Conservation (phyloP, 2,888 invertebrate species). For the Bellardia pandia region DNA sequence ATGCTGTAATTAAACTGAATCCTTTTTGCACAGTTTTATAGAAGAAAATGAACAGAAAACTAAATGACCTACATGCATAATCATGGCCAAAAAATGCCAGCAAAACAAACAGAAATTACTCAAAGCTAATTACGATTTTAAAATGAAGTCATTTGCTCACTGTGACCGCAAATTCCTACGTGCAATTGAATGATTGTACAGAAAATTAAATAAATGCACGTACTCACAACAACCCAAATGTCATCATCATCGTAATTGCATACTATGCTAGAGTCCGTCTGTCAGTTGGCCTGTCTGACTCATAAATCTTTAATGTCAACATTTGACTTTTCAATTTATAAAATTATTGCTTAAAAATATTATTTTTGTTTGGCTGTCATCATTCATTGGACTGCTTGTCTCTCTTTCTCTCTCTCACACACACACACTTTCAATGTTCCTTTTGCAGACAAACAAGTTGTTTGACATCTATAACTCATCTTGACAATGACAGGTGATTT, state of each 20-base stretch:
- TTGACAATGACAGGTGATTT: background rate
- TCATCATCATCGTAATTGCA: background rate
- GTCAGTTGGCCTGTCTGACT: background rate
- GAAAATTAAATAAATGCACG: background rate
- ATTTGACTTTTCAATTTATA: conserved; percentile 36
- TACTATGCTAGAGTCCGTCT: background rate
- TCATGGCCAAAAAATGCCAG: background rate
- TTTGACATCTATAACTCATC: background rate
- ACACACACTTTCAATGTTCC: too few species aligned
- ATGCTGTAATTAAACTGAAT: background rate
- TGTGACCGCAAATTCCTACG: background rate
- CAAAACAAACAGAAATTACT: background rate
- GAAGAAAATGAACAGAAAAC: background rate
- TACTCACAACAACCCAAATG: background rate
- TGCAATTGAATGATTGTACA: background rate
- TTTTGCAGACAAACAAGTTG: background rate
- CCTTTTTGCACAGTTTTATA: background rate
- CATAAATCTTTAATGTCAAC: conserved; percentile 20
- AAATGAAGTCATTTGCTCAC: background rate
- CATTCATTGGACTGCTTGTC: background rate
- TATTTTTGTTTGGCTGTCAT: background rate
- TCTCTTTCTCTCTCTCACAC: too few species aligned
- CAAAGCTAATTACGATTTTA: background rate
- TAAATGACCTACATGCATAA: conserved; percentile 10
- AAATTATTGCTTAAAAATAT: background rate